Percentiles rank a stretch among this genome's conserved stretches.
Conservation (phyloP, 2,113 vertebrate genomes). For the Lampris megalopsis region DNA sequence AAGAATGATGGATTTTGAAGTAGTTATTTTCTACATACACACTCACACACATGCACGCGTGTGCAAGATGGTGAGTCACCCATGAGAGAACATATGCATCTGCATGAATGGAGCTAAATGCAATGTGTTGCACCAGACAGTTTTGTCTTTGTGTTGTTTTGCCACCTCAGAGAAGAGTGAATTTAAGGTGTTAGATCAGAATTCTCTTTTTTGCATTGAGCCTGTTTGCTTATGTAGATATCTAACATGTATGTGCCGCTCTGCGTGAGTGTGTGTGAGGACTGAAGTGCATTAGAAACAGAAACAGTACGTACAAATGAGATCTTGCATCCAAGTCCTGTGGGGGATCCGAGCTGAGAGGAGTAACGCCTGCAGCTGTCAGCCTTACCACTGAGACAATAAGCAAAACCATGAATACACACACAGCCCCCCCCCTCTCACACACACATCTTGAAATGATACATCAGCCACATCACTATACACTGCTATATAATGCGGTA, state of each 20-base stretch:
- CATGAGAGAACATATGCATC: conserved; percentile 26
- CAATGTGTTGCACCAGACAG: conserved; percentile 36
- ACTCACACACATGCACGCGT: conserved; percentile 20
- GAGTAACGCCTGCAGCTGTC: conserved; percentile 57
- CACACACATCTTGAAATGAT: conserved; percentile 14
- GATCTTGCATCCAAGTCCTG: conserved; percentile 66
- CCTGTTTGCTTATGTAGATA: not conserved
- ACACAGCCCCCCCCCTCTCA: not conserved
- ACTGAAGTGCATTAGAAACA: conserved; percentile 65
- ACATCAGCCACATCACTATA: conserved; percentile 8
- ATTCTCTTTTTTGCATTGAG: conserved; percentile 2
- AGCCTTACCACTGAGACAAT: conserved; percentile 41
- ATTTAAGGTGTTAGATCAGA: conserved; percentile 57
- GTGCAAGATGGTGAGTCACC: conserved; percentile 48
- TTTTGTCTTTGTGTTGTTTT: conserved; percentile 44
- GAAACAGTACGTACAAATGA: conserved; percentile 63
- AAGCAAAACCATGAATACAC: conserved; percentile 38
- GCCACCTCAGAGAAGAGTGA: conserved; percentile 36
- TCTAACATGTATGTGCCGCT: not conserved
- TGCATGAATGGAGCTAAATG: conserved; percentile 55
- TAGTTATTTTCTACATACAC: conserved; percentile 47
- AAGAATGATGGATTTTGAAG: conserved; percentile 39
- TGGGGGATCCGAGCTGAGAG: conserved; percentile 60
- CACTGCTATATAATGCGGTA: no score
- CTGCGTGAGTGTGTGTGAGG: conserved; percentile 14